Percentiles rank a stretch among this genome's conserved stretches.
Conservation (phyloP, 1,140 invertebrate species). For the Centruroides vittatus region DNA sequence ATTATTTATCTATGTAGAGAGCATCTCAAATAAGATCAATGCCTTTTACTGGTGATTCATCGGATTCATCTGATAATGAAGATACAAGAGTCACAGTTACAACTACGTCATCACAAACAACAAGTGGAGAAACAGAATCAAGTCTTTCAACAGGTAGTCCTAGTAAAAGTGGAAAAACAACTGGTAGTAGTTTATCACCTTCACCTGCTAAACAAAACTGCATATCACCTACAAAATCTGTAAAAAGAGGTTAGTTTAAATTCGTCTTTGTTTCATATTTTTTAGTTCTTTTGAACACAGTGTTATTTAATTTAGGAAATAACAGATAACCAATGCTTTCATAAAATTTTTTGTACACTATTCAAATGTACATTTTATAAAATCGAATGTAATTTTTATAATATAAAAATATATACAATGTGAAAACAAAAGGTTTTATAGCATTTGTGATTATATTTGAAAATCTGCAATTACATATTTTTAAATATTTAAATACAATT, state of each 20-base stretch:
- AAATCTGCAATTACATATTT: no score
- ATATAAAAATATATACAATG: no score
- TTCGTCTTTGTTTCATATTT: no score
- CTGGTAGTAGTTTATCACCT: constrained; percentile 25
- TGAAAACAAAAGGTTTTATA: no score
- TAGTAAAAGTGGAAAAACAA: background rate
- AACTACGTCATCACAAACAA: constrained; percentile 27
- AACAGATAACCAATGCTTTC: no score
- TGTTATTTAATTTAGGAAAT: no score
- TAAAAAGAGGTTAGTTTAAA: constrained; percentile 39
- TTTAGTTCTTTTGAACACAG: no score
- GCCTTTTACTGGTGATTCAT: constrained; percentile 89
- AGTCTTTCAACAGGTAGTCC: constrained; percentile 28
- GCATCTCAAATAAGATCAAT: constrained; percentile 89
- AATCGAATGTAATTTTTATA: no score
- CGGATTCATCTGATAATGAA: constrained; percentile 83
- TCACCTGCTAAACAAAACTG: constrained; percentile 61
- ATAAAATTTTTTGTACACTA: no score
- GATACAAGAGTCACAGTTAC: constrained; percentile 39
- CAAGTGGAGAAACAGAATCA: constrained; percentile 37
- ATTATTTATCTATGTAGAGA: constrained; percentile 37
- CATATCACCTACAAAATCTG: constrained; percentile 62
- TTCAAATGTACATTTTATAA: no score
- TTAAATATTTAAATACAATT: no score
- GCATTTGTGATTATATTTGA: no score